Evolutionary conservation across 2,113 vertebrate genomes (phyloP).

Genomic region (Lonchura striata): DNA sequence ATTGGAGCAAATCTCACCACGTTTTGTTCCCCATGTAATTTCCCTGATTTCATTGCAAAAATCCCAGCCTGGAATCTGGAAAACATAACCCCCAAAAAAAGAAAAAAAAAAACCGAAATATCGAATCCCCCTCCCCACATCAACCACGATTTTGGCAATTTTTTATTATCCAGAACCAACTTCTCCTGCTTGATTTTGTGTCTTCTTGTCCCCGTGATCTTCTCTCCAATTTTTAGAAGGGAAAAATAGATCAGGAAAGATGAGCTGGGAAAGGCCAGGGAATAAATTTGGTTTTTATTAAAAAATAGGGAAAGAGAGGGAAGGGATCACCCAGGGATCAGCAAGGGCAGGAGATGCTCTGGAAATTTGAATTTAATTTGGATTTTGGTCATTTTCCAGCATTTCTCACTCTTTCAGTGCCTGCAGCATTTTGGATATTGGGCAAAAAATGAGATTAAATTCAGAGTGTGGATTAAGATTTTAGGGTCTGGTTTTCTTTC

Average conservation of each 20-base stretch:
- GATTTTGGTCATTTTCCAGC: neutral
- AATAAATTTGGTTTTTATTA: neutral
- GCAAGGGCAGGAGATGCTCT: neutral
- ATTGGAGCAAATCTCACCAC: too few relatives aligned
- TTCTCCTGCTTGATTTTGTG: neutral
- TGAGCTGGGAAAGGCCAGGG: neutral
- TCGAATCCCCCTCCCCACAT: accelerated
- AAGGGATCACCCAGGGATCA: neutral
- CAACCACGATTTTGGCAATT: neutral
- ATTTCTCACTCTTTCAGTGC: neutral
- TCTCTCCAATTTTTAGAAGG: neutral
- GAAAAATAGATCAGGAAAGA: neutral
- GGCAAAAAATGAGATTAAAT: neutral
- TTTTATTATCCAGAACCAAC: neutral
- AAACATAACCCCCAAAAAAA: neutral
- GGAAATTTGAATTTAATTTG: neutral
- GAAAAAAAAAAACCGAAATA: neutral
- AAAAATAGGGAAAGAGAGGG: neutral
- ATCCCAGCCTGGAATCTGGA: neutral
- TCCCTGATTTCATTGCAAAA: neutral
- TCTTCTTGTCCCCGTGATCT: neutral
- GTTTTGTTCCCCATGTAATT: too few relatives aligned
- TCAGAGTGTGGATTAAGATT: neutral
- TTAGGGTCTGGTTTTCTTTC: neutral
- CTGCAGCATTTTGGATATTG: neutral